A percentile compares a stretch with the other conserved stretches of the same genome.
phyloP scores from a whole-genome alignment of 2,888 invertebrate species.

The Papilio protenor region DNA sequence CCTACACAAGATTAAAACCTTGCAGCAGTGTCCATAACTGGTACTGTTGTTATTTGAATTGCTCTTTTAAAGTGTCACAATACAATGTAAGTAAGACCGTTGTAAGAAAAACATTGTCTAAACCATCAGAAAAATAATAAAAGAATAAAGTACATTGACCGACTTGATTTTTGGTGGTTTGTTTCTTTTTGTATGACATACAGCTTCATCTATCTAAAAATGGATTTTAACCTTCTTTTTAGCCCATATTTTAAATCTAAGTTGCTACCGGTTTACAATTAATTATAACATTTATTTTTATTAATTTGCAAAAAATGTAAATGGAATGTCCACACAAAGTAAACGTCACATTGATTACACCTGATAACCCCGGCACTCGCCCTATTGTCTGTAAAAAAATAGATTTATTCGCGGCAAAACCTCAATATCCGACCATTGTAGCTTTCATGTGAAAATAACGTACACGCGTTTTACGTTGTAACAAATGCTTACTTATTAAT shows the following conservation, averaged over 20 bases:
- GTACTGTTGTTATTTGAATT: not conserved
- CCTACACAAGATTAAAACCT: not conserved
- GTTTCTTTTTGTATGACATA: too few species aligned
- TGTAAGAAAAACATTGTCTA: not conserved
- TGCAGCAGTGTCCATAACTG: not conserved
- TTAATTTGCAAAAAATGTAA: not conserved
- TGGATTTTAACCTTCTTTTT: too few species aligned
- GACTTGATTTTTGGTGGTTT: not conserved
- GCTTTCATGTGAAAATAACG: slow-evolving; percentile 55
- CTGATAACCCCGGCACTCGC: slow-evolving; percentile 72
- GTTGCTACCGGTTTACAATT: too few species aligned
- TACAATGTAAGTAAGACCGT: not conserved
- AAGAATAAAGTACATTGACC: not conserved
- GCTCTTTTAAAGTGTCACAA: not conserved
- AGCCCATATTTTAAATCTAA: too few species aligned
- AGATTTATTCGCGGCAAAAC: slow-evolving; percentile 78
- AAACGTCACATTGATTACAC: slow-evolving; percentile 62
- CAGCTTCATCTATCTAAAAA: too few species aligned
- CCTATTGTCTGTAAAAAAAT: slow-evolving; percentile 77
- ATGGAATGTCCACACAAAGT: slow-evolving; percentile 59
- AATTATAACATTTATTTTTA: not conserved
- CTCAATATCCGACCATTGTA: slow-evolving; percentile 79
- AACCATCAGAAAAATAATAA: not conserved
- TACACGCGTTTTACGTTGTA: slow-evolving; percentile 38
- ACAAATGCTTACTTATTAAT: slow-evolving; percentile 8